Evolutionary conservation across 2,888 invertebrate species (phyloP), one percentile per base, ranked within the genome.

Genomic region (Perithous albicinctus): DNA sequence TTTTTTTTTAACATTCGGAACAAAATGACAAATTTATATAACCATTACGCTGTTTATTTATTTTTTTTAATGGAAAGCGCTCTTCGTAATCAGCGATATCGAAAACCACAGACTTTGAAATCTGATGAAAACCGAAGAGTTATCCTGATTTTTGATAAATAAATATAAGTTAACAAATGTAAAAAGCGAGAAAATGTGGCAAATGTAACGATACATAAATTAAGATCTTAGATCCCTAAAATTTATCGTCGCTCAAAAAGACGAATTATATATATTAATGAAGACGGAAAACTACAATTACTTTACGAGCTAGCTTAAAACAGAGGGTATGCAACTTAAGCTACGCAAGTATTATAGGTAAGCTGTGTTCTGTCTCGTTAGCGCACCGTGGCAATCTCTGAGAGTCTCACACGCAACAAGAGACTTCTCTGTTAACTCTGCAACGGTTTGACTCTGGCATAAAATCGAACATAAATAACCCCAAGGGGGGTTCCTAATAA

Each of bases 401-500:
- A n/a, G 74, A 77, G 66, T 75, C 74, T 74, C 74, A 66, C 56
- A 69, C 59, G 74, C 78, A 85, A 87, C 85, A 87, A n/a, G 84
- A 80, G 84, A 77, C 79, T 74, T 84, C 85, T 83, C 85, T 87
- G 87, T 87, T 87, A n/a, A n/a, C 84, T 82, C 80, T 12, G 74
- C 64, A n/a, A 54, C 74, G 83, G 78, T 80, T n/a, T 80, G 72
- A 85, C 77, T 78, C 75, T 74, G 75, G 81, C 83, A 84, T 86
- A 86, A 87, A 87, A 86, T 84, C 85, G 75, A 83, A 85, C 85
- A 84, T 86, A 87, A 87, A 87, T 87, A 87, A 86, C 83, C 79
- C n/a, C 85, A 66, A 63, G 77, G 80, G 80, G 74, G 63, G 78
- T 77, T 78, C 74, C 81, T 70, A 85, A 85, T 85, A 83, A 84